A percentile compares a stretch with the other conserved stretches of the same genome.
phyloP scores from a whole-genome alignment of 1,140 invertebrate species.

The Drosophila biarmipes region DNA sequence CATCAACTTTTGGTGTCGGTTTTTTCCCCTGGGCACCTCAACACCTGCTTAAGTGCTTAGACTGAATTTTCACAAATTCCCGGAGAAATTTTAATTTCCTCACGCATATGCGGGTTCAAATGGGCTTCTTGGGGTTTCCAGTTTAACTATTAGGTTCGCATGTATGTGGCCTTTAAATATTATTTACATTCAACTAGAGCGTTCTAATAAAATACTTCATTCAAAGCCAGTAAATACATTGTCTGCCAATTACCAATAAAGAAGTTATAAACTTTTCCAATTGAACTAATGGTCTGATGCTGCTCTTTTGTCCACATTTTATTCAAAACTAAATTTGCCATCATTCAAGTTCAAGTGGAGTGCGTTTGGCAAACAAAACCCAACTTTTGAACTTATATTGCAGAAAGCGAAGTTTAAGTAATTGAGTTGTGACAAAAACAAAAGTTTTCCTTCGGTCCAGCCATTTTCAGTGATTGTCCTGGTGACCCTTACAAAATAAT shows the following conservation, averaged over 20 bases:
- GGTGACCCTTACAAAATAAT: too few relatives aligned
- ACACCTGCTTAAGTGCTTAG: slow-evolving; percentile 45
- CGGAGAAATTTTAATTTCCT: slow-evolving; percentile 26
- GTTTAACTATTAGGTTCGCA: not conserved
- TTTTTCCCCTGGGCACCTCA: slow-evolving; percentile 28
- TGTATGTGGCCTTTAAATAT: not conserved
- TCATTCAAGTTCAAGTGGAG: not conserved
- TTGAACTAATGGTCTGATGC: not conserved
- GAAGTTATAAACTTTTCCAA: not conserved
- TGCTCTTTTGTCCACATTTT: not conserved
- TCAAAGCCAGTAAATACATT: not conserved
- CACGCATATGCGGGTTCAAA: not conserved
- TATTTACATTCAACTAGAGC: not conserved
- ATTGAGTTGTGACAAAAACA: not conserved
- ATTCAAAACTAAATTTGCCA: not conserved
- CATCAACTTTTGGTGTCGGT: slow-evolving; percentile 42
- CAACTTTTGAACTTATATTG: slow-evolving; percentile 1
- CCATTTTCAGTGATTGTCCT: not conserved
- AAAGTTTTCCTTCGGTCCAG: not conserved
- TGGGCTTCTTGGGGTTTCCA: not conserved
- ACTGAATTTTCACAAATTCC: slow-evolving; percentile 22
- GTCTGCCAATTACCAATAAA: not conserved
- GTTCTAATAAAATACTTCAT: not conserved
- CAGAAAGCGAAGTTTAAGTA: not conserved
- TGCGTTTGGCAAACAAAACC: not conserved